Base-by-base conservation (phyloP, 2,888 invertebrate species). In the Aspidiotus destructor region DNA sequence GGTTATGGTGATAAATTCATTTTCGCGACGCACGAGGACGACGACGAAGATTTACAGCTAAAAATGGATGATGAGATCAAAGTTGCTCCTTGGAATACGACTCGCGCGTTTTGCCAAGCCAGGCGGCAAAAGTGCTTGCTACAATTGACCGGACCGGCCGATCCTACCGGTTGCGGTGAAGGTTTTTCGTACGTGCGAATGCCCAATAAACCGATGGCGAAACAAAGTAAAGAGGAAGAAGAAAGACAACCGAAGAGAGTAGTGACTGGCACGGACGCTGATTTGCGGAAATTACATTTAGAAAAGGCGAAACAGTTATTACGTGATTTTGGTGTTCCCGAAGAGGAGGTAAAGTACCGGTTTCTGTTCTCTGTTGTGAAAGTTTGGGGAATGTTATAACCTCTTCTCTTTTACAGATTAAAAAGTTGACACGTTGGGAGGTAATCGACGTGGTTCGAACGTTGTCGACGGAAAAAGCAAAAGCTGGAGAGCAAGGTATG, bases 81-180 rank as follows among this genome's bases (percentile, higher is more conserved):
- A 81, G 93, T 96, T 7, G 99, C 99, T 0, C 99, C 99, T 0
- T 99, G 99, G 99, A 98, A 98, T 78, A 99, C 98, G 0, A 98
- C 98, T 0, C 83, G 97, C 62, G 97, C 99, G 0, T 99, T 95
- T 77, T 93, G 99, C 72, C 92, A 96, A 76, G 97, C 99, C 0
- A 94, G 96, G 89, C 92, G 95, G 73, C 95, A 95, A 64, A 98
- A 98, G 77, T 99, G 99, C 77, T 80, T 99, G 68, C 82, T 99
- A 9, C 96, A 98, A 76, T 80, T 99, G 62, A 92, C 92, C 0
- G 98, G 99, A 8, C 96, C 97, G 0, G 97, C 92, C 0, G 98
- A 87, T 81, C 92, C 92, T 0, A 92, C 92, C 0, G 92, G 98
- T 0, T 95, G 94, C 76, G 97, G 97, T 0, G 96, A 98, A 80